phyloP scores from a whole-genome alignment of 2,888 invertebrate species.

The Podotricha telesiphe region DNA sequence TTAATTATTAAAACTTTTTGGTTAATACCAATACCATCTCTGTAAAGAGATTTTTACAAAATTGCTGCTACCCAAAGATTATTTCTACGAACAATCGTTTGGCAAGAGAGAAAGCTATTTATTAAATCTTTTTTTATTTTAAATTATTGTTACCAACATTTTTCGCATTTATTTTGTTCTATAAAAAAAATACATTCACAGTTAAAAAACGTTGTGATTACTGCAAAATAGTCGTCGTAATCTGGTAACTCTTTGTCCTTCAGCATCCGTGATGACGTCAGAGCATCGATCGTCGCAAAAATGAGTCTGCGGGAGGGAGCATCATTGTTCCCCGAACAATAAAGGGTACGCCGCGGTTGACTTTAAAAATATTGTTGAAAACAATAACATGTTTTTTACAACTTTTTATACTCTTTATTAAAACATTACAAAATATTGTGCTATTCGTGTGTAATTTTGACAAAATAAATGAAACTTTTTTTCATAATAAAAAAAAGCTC shows the following conservation, averaged over 20 bases:
- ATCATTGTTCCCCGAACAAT: conserved; percentile 42
- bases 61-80: no score
- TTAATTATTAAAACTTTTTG: no score
- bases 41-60: no score
- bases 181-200: no score
- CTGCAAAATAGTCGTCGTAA: conserved; percentile 21
- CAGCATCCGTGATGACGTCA: conserved; percentile 73
- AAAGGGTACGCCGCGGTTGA: conserved; percentile 40
- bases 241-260: conserved; percentile 33
- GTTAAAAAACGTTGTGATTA: neutral
- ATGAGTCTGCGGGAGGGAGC: conserved; percentile 49
- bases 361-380: conserved; percentile 34
- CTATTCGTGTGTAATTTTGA: neutral
- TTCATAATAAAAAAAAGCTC: neutral
- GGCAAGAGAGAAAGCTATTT: no score
- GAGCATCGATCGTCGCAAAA: conserved; percentile 69
- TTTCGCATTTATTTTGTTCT: no score
- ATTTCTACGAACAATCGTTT: no score
- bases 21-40: no score
- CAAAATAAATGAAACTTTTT: conserved; percentile 16
- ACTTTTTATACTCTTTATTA: conserved; percentile 15
- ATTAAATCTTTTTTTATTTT: no score
- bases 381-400: conserved; percentile 8
- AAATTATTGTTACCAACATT: no score
- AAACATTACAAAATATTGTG: conserved; percentile 13